Conservation (phyloP, 2,888 invertebrate species). For the Volucella inanis region DNA sequence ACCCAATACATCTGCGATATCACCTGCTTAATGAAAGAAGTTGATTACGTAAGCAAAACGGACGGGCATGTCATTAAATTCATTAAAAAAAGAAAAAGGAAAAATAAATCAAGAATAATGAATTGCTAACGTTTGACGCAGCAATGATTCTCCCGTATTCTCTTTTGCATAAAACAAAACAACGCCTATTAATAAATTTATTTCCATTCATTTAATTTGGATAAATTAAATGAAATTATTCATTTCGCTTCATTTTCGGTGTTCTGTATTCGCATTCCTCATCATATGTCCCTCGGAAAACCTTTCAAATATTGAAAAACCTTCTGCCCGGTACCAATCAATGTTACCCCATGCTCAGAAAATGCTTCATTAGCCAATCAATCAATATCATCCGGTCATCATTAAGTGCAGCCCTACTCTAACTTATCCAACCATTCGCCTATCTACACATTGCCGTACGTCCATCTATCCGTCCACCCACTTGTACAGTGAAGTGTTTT, state of each 20-base stretch:
- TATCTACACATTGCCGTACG: background rate
- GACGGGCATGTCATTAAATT: background rate
- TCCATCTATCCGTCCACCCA: background rate
- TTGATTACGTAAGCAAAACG: background rate
- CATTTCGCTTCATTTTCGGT: conserved; percentile 44
- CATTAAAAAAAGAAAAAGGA: background rate
- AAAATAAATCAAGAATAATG: conserved; percentile 17
- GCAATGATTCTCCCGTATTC: background rate
- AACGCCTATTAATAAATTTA: conserved; percentile 31
- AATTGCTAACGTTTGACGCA: conserved; percentile 18
- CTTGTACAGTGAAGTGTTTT: conserved; percentile 4
- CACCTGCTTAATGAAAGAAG: too few relatives aligned
- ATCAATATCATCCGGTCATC: conserved; percentile 59
- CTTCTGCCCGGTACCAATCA: background rate
- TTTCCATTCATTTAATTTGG: conserved; percentile 49
- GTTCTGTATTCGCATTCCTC: conserved; percentile 8
- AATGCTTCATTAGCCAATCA: conserved; percentile 61
- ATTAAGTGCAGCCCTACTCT: conserved; percentile 35
- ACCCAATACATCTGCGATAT: too few relatives aligned
- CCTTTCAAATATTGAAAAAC: conserved; percentile 35
- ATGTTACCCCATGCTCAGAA: conserved; percentile 30
- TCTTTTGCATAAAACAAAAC: conserved; percentile 11
- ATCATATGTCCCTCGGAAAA: conserved; percentile 30
- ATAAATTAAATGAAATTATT: conserved; percentile 43
- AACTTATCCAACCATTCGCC: background rate